Base-by-base conservation (phyloP, 2,888 invertebrate species). In the Neoascia interrupta region DNA sequence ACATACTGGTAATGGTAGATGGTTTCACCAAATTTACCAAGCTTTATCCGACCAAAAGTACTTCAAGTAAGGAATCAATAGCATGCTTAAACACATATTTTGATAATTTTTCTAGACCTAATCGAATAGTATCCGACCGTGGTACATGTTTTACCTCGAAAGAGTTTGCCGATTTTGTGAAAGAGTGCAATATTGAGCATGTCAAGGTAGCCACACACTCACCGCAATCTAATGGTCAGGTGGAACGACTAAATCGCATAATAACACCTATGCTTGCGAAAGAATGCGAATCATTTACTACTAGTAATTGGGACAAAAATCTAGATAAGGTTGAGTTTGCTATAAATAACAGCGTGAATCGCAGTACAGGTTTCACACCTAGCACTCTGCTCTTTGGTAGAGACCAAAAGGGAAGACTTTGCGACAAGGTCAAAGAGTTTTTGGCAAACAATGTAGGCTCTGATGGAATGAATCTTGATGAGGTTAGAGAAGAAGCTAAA, bases 81-180 rank as follows among this genome's bases (percentile, higher is more conserved):
- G 16, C 10, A 10, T 16, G 51, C 8, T 28, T 76, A 8, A 53
- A 58, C 37, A 73, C 69, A 15, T 81, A 73, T 31, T 73, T 76
- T 21, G 21, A 58, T 8, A 63, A 53, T 43, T 68, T 73, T 15
- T 63, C 73, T 15, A n/a, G 68, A 4, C 73, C 69, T 16, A 11
- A 2, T 2, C 31, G 64, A 11, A 58, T 68, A 43, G 21, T 73
- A 5, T 49, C 61, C 5, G 72, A 72, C 16, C 34, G 21, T 34
- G 66, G 45, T 5, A 41, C 45, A 13, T 58, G 47, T 16, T 70
- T 41, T n/a, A 68, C 56, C 3, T 31, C 43, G 0, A 13, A 36
- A 3, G 56, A 68, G n/a, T 68, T 68, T 13, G 26, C 26, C 10
- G 18, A 34, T 1, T 68, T 54, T 26, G 3, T 47, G 10, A 4